Evolutionary conservation across 2,113 vertebrate species (phyloP), one percentile per base, ranked within the genome.

Genomic region (Leptosomus discolor): DNA sequence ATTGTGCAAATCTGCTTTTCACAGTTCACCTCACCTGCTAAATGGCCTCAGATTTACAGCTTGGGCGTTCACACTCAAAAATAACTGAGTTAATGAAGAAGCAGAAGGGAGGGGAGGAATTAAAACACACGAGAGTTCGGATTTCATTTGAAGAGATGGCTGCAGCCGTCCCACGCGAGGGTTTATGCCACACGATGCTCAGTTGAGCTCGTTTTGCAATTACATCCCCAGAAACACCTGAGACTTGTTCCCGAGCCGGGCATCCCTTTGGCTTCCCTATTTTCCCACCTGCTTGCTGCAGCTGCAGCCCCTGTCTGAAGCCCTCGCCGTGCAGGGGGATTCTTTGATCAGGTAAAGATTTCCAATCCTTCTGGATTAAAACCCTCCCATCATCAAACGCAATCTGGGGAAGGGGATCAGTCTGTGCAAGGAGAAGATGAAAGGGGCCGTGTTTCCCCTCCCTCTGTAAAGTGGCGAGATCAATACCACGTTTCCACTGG

Each of bases 1-100:
- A 94, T 94, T 60, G 92, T 94, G 96, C 97, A 96, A 75, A 92
- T 92, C 95, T 95, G 97, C 96, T 95, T 93, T 92, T 97, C 91
- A 91, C 97, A 95, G 96, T 39, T 96, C 96, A 95, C 92, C 86
- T 92, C 56, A 76, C 92, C 94, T 60, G 92, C 76, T 88, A 91
- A 95, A 96, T 4, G 80, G 95, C 92, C 95, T 41, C 92, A 27
- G 92, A 92, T 94, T 94, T 93, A 82, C 80, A 75, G 94, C 73
- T 70, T 5, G 51, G 48, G 50, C 7, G 50, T 50, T 88, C 70
- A 10, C 7, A 19, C 92, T 77, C 36, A 58, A 43, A 75, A 96
- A 86, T 12, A 70, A 85, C 50, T 0, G 64, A 93, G 83, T 81
- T 96, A 97, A 96, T 86, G 91, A 95, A 67, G 71, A 58, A 36